Evolutionary conservation across 1,140 invertebrate species (phyloP), one percentile per base, ranked within the genome.

Genomic region (Ditylenchus dipsaci): DNA sequence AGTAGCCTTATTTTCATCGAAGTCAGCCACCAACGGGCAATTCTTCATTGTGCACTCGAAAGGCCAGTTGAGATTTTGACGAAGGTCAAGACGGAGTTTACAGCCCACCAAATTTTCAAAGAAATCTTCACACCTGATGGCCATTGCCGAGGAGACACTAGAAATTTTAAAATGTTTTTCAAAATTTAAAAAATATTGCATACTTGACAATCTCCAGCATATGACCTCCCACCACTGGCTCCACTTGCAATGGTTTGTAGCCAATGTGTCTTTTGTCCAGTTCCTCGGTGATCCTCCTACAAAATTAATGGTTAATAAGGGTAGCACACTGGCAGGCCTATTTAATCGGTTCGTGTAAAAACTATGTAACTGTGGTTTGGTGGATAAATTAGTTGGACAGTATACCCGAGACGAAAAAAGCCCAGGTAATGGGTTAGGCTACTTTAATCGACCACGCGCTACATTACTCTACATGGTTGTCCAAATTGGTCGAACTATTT

Each of bases 21-120:
- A 62, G 45, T 71, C 69, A 26, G 49, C 57, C 42, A 71, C 69
- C 45, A 71, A 43, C 1, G 69, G 69, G 15, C 59, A 61, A 57
- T 71, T 71, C 17, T 65, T 53, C 17, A 71, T 67, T 15, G 71
- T 68, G 58, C 69, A 71, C 23, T 71, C 69, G 9, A 71, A 72
- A 38, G 61, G 69, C 8, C 63, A 65, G n/a, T 19, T 29, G 3
- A 63, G 11, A 21, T 27, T 29, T 23, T 29, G 38, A 19, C 63
- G 71, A 19, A 72, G 30, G 26, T 61, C 30, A 38, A 71, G 23
- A 9, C 69, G 72, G 23, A 71, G 49, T 27, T 63, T 63, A 26
- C 69, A 71, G 1, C 49, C n/a, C 9, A 74, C n/a, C 69, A 71
- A 63, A 57, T 71, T 71, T 19, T 60, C 17, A 45, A 71, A 71